phyloP scores from a whole-genome alignment of 2,888 invertebrate species.

The Cyrtodaria siliqua region DNA sequence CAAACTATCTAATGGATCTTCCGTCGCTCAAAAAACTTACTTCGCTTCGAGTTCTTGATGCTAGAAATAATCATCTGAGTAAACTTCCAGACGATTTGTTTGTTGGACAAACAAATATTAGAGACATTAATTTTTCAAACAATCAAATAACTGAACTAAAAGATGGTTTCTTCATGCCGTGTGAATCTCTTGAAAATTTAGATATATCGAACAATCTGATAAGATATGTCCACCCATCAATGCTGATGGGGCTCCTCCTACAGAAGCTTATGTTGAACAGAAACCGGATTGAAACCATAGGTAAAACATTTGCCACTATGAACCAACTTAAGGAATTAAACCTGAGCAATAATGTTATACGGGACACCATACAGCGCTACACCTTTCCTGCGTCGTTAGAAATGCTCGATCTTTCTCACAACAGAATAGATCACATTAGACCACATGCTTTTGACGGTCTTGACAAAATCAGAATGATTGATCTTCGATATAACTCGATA shows the following conservation, averaged over 20 bases:
- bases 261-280: constrained; percentile 56
- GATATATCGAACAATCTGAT: constrained; percentile 67
- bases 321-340: constrained; percentile 59
- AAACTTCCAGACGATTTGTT: constrained; percentile 53
- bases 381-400: constrained; percentile 70
- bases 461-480: constrained; percentile 60
- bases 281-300: constrained; percentile 64
- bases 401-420: constrained; percentile 69
- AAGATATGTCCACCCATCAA: constrained; percentile 57
- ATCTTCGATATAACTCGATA: constrained; percentile 70
- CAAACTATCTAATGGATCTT: constrained; percentile 43
- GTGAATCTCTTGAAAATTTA: constrained; percentile 55
- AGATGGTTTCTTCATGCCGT: constrained; percentile 63
- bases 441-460: constrained; percentile 72
- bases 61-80: constrained; percentile 62
- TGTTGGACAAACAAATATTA: constrained; percentile 52
- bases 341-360: constrained; percentile 61
- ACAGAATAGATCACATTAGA: constrained; percentile 66
- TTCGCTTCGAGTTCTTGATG: constrained; percentile 55
- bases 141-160: constrained; percentile 61
- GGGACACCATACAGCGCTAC: constrained; percentile 55
- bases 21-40: constrained; percentile 34
- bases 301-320: constrained; percentile 58
- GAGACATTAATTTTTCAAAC: constrained; percentile 47
- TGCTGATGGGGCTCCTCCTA: constrained; percentile 56